These are phyloP conservation scores for Listrodromus nycthemerus DNA, from an alignment of 2,888 invertebrate species.

Conservation along the genomic window DNA sequence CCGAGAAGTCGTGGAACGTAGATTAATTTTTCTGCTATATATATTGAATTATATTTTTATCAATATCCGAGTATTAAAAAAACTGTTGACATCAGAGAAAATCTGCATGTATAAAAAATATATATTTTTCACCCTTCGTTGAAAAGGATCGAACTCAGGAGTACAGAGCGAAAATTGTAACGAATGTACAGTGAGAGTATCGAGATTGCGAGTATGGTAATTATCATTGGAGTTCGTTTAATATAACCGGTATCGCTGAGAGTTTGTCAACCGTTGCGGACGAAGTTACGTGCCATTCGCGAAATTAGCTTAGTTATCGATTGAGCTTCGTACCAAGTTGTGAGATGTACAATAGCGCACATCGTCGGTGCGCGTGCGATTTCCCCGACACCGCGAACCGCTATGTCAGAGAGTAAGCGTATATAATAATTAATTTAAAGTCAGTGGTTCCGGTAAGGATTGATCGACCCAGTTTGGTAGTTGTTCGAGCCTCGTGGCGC, in stretches of 20 bases:
- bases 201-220: background rate
- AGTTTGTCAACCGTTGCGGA: background rate
- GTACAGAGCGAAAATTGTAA: too few species aligned
- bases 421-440: constrained; percentile 12
- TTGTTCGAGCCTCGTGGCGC: background rate
- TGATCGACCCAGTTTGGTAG: background rate
- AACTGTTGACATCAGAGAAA: too few species aligned
- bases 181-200: too few species aligned
- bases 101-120: too few species aligned
- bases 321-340: background rate
- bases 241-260: background rate
- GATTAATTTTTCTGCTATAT: background rate
- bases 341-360: background rate
- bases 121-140: too few species aligned
- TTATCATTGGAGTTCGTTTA: background rate
- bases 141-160: too few species aligned
- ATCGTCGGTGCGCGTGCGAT: background rate
- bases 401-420: background rate
- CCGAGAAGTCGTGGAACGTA: background rate
- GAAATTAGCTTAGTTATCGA: constrained; percentile 16
- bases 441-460: background rate
- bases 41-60: too few species aligned
- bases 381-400: background rate
- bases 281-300: constrained; percentile 1
- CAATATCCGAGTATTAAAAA: too few species aligned